phyloP scores from a whole-genome alignment of 2,888 invertebrate species.

The Aphrophora alni region DNA sequence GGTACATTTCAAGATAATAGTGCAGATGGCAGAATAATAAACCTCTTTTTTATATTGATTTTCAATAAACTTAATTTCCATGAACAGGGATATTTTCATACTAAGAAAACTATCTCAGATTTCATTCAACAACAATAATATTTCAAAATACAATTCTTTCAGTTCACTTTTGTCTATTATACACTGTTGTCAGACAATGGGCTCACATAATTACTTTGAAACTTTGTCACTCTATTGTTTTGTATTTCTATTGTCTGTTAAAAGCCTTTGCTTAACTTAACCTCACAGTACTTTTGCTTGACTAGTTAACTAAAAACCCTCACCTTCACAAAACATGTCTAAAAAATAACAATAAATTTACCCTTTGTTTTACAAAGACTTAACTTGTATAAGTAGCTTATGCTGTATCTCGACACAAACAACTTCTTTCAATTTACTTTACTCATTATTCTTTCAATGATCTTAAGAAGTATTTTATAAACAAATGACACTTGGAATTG shows the following conservation, averaged over 20 bases:
- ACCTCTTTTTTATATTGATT: no score
- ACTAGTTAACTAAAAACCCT: neutral
- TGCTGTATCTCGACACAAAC: neutral
- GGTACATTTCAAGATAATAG: no score
- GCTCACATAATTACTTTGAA: neutral
- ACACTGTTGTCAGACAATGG: no score
- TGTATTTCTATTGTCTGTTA: neutral
- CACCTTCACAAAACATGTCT: neutral
- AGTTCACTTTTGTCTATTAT: no score
- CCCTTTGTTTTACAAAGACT: neutral
- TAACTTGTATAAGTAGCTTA: neutral
- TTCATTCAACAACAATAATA: no score
- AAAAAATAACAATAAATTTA: conserved; percentile 2
- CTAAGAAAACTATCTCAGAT: no score
- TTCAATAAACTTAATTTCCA: no score
- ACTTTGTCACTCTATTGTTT: neutral
- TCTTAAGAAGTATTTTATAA: neutral
- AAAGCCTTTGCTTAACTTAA: neutral
- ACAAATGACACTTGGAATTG: neutral
- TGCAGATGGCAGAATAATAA: no score
- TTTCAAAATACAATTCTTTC: no score
- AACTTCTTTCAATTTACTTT: neutral
- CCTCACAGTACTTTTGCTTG: neutral
- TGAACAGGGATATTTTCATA: no score
- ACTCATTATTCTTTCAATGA: neutral